Evolutionary conservation across 2,113 vertebrate species (phyloP).

Genomic region (Brachypodius melanocephalos): DNA sequence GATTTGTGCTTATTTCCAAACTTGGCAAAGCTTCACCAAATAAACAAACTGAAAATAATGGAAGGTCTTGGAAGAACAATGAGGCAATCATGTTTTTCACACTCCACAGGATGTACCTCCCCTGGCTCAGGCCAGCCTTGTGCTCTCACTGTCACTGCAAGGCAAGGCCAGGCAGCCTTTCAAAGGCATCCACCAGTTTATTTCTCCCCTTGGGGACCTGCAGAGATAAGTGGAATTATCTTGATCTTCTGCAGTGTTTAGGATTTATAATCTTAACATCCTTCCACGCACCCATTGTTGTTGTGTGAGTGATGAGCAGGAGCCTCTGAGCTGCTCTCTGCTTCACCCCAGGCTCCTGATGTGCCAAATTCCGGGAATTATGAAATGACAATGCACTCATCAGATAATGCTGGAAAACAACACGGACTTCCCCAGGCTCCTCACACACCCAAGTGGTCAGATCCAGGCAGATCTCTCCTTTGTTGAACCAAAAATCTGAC

Average conservation of each 20-base stretch:
- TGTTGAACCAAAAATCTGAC: neutral
- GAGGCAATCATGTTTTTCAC: constrained; percentile 41
- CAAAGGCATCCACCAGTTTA: constrained; percentile 24
- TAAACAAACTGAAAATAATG: constrained; percentile 42
- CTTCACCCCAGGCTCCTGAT: neutral
- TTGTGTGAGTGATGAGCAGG: neutral
- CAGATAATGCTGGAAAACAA: constrained; percentile 15
- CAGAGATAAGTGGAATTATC: constrained; percentile 44
- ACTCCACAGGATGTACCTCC: constrained; percentile 46
- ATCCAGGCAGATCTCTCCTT: neutral
- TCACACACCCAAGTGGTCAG: neutral
- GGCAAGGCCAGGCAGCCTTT: neutral
- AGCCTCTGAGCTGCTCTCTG: constrained; percentile 17
- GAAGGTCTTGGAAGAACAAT: constrained; percentile 39
- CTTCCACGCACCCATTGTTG: constrained; percentile 31
- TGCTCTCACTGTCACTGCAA: neutral
- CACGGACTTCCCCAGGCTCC: neutral
- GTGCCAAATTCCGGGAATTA: constrained; percentile 60
- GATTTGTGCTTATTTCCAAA: neutral
- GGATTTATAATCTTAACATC: constrained; percentile 49
- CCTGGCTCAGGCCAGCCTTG: neutral
- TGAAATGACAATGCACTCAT: constrained; percentile 38
- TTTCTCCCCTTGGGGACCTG: neutral
- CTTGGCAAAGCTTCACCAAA: constrained; percentile 19
- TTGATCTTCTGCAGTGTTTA: constrained; percentile 44